Base-by-base conservation (phyloP, 2,888 invertebrate species). In the Ceraclea dissimilis region DNA sequence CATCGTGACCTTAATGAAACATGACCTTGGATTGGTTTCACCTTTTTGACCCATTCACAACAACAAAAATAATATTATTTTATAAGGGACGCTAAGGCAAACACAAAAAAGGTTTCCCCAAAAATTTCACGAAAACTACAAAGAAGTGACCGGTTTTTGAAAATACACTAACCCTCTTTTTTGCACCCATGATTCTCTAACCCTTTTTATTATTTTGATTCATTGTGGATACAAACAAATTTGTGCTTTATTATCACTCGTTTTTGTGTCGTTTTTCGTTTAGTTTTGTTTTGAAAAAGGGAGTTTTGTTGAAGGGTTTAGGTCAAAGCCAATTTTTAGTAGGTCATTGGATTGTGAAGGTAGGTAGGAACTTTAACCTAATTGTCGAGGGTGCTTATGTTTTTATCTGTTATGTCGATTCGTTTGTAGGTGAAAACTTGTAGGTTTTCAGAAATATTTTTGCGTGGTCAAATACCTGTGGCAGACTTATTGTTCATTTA, bases 1-100 rank as follows among this genome's bases (percentile, higher is more conserved):
- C 16, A 11, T 18, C 49, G 26, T 54, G 50, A 50, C 54, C 54
- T 54, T 31, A 54, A 33, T 44, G 44, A 18, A 50, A 44, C 46
- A 19, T 31, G 54, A 54, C 54, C 54, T 54, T 54, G 54, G 20
- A 20, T 33, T 13, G 53, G 11, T 10, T 18, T 16, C 26, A 47
- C 47, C 22, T 11, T 26, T 26, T 20, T 20, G 17, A 21, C 49
- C 49, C 49, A 39, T 39, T 39, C 39, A 39, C 39, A 8, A 39
- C 39, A 39, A 39, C 13, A 39, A 16, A 39, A 39, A 8, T 39
- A 39, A 39, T 39, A 39, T 26, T 26, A 26, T 26, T 26, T 26
- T 26, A 13, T 13, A 16, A 39, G 39, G 39, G 39, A 16, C 13
- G 4, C 13, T 2, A 39, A 16, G 13, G 4, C 4, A 39, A 39